Conservation (phyloP, 2,797 vertebrate genomes). For the Pangasius djambal region DNA sequence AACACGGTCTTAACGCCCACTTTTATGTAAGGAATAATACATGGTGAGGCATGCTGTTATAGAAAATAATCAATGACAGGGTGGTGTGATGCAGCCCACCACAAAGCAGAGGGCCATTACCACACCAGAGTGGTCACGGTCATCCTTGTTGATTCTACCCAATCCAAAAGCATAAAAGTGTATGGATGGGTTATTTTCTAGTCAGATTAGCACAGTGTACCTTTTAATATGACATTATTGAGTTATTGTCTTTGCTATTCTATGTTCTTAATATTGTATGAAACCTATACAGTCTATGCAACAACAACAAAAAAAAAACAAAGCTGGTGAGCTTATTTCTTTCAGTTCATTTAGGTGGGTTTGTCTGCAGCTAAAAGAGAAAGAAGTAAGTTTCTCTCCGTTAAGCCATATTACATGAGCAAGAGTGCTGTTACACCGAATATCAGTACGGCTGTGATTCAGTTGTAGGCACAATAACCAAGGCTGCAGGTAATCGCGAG, state of each 20-base stretch:
- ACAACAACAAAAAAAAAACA: neutral
- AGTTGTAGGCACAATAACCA: neutral
- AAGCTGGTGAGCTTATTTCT: neutral
- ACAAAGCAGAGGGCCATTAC: neutral
- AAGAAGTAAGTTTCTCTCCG: neutral
- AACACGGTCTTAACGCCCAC: conserved; percentile 62
- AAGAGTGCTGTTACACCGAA: neutral
- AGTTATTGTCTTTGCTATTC: neutral
- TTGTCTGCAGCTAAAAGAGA: neutral
- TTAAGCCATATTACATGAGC: neutral
- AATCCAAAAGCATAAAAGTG: neutral
- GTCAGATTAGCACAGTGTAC: neutral
- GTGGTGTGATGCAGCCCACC: neutral
- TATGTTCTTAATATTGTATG: neutral
- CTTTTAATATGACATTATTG: neutral
- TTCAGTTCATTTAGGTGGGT: neutral
- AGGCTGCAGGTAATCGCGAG: neutral
- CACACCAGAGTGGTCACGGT: neutral
- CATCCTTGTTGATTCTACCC: neutral
- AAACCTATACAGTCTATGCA: neutral
- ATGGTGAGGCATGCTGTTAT: neutral
- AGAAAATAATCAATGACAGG: neutral
- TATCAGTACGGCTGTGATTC: neutral
- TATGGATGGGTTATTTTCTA: neutral
- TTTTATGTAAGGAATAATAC: neutral